Percentiles rank a stretch among this genome's conserved stretches.
These are phyloP conservation scores for Heterotis niloticus DNA, from an alignment of 2,113 vertebrate species.

Conservation along the genomic window DNA sequence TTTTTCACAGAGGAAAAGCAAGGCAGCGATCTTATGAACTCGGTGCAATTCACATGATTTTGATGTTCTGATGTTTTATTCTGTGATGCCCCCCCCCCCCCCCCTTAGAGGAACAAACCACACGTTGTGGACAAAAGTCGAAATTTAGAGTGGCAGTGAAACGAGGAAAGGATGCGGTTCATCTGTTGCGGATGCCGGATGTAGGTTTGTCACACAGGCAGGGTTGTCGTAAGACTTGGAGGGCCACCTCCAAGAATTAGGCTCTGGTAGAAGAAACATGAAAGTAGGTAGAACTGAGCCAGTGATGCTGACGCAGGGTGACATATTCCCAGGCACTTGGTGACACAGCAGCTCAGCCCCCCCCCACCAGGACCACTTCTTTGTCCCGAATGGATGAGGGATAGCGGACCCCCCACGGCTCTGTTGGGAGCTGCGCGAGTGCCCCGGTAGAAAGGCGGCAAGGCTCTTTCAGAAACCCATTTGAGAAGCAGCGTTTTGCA, in stretches of 20 bases:
- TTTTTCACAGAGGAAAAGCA: constrained; percentile 43
- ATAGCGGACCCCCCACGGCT: constrained; percentile 27
- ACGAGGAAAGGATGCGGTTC: no score
- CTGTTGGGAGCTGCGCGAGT: constrained; percentile 17
- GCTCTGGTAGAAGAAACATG: no score
- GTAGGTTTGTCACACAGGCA: neutral
- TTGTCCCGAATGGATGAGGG: constrained; percentile 54
- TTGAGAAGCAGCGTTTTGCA: constrained; percentile 49
- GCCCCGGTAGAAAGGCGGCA: neutral
- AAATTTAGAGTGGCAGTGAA: no score
- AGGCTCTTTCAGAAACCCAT: constrained; percentile 35
- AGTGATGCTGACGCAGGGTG: constrained; percentile 61
- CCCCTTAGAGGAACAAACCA: neutral
- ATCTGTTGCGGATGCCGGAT: neutral
- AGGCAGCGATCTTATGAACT: constrained; percentile 27
- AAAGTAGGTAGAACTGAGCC: neutral
- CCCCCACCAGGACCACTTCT: constrained; percentile 45
- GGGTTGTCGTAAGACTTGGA: neutral
- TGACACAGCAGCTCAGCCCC: constrained; percentile 49
- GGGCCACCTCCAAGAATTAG: no score
- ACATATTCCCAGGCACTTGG: constrained; percentile 65
- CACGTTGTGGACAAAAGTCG: neutral
- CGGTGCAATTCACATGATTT: constrained; percentile 5
- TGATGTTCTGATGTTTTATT: neutral
- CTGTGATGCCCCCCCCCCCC: no score